Percentiles rank a stretch among this genome's conserved stretches.
phyloP scores from a whole-genome alignment of 2,113 vertebrate genomes.

The Myiozetetes cayanensis region DNA sequence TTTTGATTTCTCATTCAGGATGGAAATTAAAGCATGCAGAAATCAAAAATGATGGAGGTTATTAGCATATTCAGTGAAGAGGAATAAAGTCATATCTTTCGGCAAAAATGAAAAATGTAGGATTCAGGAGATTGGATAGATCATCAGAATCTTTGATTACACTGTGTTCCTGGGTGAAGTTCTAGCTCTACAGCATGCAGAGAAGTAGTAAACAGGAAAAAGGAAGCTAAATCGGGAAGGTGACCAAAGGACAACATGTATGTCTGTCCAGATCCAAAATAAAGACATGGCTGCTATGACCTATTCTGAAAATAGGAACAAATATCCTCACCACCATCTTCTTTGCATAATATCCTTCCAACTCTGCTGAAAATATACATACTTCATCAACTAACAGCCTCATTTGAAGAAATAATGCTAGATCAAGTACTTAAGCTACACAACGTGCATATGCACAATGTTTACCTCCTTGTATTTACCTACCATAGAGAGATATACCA shows the following conservation, averaged over 20 bases:
- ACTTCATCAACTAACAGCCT: not conserved
- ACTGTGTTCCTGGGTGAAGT: not conserved
- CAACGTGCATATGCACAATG: not conserved
- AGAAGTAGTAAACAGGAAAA: constrained; percentile 2
- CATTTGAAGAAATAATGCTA: not conserved
- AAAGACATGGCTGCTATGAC: not conserved
- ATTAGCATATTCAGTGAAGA: constrained; percentile 72
- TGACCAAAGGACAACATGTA: not conserved
- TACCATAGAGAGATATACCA: constrained; percentile 78
- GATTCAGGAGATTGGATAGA: constrained; percentile 70
- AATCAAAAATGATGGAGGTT: not conserved
- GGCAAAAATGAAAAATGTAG: constrained; percentile 83
- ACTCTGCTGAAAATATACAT: not conserved
- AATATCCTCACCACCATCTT: not conserved
- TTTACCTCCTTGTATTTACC: not conserved
- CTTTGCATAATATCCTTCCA: not conserved
- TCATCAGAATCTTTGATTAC: constrained; percentile 70
- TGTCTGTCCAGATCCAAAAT: not conserved
- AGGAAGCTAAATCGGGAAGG: not conserved
- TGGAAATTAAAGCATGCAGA: not conserved
- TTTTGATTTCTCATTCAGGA: not conserved
- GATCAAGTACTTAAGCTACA: not conserved
- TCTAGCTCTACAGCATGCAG: not conserved
- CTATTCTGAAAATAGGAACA: not conserved
- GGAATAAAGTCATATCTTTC: constrained; percentile 76